Conservation (phyloP, 2,888 invertebrate species). For the Caradrina kadenii region DNA sequence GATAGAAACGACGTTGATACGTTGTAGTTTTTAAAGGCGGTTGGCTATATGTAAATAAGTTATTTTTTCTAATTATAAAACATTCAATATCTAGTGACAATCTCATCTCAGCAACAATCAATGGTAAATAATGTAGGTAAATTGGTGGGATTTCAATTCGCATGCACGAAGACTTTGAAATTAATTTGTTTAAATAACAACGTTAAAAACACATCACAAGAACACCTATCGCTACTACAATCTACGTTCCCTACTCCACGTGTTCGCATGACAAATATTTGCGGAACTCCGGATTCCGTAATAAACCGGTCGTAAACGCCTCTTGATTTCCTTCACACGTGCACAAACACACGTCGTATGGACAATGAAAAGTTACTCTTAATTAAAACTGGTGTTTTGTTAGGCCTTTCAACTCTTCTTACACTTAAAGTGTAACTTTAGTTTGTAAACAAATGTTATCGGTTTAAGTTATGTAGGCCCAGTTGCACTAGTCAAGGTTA, state of each 20-base stretch:
- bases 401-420: not conserved
- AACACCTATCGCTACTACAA: not conserved
- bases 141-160: no score
- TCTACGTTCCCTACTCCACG: not conserved
- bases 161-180: no score
- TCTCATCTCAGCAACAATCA: no score
- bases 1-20: no score
- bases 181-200: no score
- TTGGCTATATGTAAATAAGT: no score
- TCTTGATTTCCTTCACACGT: slow-evolving; percentile 35
- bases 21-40: no score
- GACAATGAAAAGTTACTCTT: slow-evolving; percentile 26
- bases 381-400: slow-evolving; percentile 32
- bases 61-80: no score
- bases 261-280: slow-evolving; percentile 41
- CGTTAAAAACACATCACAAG: not conserved
- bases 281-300: slow-evolving; percentile 10
- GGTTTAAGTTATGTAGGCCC: not conserved
- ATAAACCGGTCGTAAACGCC: slow-evolving; percentile 39
- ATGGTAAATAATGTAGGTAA: no score
- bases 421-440: not conserved
- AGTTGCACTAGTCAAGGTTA: no score
- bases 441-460: not conserved
- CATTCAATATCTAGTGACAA: no score
- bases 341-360: slow-evolving; percentile 1